Percentiles rank a stretch among this genome's conserved stretches.
Conservation (phyloP, 2,888 invertebrate species). For the Elmis aenea region DNA sequence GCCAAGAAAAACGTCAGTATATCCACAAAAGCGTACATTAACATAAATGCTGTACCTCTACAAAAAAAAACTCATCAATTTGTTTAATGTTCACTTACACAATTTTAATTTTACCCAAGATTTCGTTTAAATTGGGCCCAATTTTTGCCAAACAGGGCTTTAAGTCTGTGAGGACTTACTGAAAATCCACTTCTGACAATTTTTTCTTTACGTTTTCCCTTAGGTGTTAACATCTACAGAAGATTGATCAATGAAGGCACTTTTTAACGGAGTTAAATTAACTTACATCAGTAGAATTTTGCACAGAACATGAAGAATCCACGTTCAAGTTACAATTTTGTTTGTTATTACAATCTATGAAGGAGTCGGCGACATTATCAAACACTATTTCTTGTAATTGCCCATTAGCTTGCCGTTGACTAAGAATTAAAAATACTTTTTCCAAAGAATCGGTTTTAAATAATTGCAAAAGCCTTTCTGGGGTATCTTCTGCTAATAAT, state of each 20-base stretch:
- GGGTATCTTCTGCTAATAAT: conserved; percentile 80
- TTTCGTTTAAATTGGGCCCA: conserved; percentile 34
- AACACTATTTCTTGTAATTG: conserved; percentile 23
- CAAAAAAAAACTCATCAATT: too few species aligned
- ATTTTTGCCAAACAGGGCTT: conserved; percentile 34
- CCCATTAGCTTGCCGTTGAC: conserved; percentile 56
- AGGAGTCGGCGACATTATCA: conserved; percentile 21
- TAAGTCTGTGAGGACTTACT: conserved; percentile 25
- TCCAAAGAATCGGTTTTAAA: conserved; percentile 74
- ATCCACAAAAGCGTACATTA: too few species aligned
- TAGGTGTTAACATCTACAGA: conserved; percentile 5
- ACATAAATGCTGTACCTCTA: too few species aligned
- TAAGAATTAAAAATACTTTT: conserved; percentile 80
- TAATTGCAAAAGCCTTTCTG: conserved; percentile 61
- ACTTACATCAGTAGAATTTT: too few species aligned
- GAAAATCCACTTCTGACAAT: conserved; percentile 9
- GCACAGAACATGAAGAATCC: too few species aligned
- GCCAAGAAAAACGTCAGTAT: conserved; percentile 74
- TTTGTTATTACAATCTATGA: conserved; percentile 4
- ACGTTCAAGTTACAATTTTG: too few species aligned
- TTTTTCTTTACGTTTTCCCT: not conserved
- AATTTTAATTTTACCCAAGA: too few species aligned
- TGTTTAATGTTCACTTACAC: too few species aligned
- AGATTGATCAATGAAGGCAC: too few species aligned
- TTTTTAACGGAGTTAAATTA: too few species aligned